Percentiles rank a stretch among this genome's conserved stretches.
phyloP scores from a whole-genome alignment of 2,888 invertebrate genomes.

The Cephus spinipes region DNA sequence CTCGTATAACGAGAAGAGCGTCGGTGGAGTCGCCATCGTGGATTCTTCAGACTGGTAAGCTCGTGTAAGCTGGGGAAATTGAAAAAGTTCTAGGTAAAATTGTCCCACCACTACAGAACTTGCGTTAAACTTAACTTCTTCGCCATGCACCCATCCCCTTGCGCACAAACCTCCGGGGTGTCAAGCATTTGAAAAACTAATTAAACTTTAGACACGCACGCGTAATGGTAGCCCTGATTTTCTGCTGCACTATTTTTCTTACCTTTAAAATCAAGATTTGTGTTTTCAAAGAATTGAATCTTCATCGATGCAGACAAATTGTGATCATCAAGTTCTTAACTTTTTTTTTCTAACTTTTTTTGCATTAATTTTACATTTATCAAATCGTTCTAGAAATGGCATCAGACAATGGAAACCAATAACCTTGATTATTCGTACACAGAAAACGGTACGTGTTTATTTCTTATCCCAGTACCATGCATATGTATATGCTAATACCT shows the following conservation, averaged over 20 bases:
- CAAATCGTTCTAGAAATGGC: background rate
- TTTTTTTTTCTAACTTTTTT: background rate
- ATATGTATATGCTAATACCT: background rate
- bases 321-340: background rate
- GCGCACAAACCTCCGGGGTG: slow-evolving; percentile 23
- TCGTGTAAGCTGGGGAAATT: slow-evolving; percentile 56
- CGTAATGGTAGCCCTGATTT: slow-evolving; percentile 2
- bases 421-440: background rate
- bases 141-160: background rate
- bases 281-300: background rate
- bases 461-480: background rate
- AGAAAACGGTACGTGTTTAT: background rate
- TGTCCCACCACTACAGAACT: slow-evolving; percentile 54
- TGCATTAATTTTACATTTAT: background rate
- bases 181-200: slow-evolving; percentile 63
- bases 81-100: slow-evolving; percentile 65
- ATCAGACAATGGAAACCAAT: background rate
- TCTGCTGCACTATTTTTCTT: background rate
- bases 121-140: slow-evolving; percentile 50
- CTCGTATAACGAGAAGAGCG: slow-evolving; percentile 39
- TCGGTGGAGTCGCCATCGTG: slow-evolving; percentile 25
- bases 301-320: background rate
- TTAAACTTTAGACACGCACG: slow-evolving; percentile 62
- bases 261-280: background rate
- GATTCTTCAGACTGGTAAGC: slow-evolving; percentile 34